Evolutionary conservation across 2,113 vertebrate genomes (phyloP).

Genomic region (Cyanistes caeruleus): DNA sequence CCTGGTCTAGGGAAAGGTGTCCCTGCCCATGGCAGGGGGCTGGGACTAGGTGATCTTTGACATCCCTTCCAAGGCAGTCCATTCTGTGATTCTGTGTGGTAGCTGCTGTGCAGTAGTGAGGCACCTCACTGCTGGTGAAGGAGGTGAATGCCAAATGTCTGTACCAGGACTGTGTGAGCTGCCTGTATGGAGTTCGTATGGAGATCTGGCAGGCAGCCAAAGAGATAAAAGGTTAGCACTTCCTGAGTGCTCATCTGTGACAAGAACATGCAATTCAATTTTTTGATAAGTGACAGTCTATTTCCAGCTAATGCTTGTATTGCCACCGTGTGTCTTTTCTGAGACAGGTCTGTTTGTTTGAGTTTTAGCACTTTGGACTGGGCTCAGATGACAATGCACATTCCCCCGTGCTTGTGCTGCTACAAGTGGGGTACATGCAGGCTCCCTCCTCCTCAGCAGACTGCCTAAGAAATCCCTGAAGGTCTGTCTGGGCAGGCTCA

Average conservation of each 20-base stretch:
- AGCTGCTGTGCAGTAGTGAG: background rate
- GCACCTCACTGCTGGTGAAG: background rate
- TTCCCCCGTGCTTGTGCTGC: background rate
- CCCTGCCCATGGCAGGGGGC: background rate
- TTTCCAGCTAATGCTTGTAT: background rate
- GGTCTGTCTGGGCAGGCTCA: background rate
- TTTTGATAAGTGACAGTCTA: rapidly evolving
- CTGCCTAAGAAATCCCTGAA: background rate
- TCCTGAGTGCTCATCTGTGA: background rate
- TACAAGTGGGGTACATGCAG: background rate
- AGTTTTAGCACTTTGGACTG: background rate
- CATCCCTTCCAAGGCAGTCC: background rate
- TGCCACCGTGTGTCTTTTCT: background rate
- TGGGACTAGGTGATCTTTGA: background rate
- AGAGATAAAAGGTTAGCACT: rapidly evolving
- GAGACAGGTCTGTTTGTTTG: background rate
- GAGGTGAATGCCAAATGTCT: background rate
- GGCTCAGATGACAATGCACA: rapidly evolving
- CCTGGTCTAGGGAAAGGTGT: background rate
- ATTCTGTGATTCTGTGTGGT: background rate
- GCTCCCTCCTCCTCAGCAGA: background rate
- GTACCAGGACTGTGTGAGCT: background rate
- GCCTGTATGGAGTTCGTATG: background rate
- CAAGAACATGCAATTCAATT: background rate
- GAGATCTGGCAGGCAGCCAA: background rate